Percentiles rank a stretch among this genome's conserved stretches.
These are phyloP conservation scores for Coremacera marginata DNA, from an alignment of 2,888 invertebrate genomes.

Conservation along the genomic window DNA sequence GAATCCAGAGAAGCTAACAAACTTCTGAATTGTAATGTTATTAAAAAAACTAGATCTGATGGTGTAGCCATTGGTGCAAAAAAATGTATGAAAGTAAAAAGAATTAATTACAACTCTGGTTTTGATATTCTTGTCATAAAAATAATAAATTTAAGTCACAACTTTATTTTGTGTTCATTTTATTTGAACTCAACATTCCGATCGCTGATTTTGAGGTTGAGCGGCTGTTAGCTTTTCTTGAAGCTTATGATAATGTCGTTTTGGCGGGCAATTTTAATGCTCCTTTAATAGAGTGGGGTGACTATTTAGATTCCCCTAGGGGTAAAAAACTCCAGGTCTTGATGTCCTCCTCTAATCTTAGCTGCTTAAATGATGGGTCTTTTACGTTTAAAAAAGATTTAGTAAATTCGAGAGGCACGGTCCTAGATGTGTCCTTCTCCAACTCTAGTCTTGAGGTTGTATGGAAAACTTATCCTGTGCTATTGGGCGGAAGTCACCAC, in stretches of 20 bases:
- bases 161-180: neutral
- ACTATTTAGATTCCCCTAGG: neutral
- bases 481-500: conserved; percentile 38
- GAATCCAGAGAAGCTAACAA: no score
- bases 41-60: neutral
- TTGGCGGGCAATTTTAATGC: neutral
- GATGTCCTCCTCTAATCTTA: neutral
- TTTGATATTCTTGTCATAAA: neutral
- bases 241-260: neutral
- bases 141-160: neutral
- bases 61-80: conserved; percentile 1
- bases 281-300: neutral
- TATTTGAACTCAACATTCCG: neutral
- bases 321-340: neutral
- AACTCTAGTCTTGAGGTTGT: neutral
- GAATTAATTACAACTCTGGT: neutral
- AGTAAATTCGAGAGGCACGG: neutral
- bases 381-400: neutral
- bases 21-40: neutral
- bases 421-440: neutral
- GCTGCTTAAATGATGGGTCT: no score
- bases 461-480: neutral
- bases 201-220: neutral
- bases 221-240: neutral
- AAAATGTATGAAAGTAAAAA: neutral